phyloP scores from a whole-genome alignment of 2,888 invertebrate species.

The Yponomeuta evonymella region DNA sequence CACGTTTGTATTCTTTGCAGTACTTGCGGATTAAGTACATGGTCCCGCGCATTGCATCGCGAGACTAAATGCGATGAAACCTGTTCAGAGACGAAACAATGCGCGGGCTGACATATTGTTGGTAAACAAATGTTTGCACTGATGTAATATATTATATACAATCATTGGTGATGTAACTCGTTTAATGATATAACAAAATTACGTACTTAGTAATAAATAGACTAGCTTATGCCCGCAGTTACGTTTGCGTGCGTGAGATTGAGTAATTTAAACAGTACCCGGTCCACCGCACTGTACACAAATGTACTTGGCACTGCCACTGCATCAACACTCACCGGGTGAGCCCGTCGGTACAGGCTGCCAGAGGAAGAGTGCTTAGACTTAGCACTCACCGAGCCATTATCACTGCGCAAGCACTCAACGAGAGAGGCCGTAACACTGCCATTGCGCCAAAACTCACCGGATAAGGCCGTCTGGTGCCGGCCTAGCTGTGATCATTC shows the following conservation, averaged over 20 bases:
- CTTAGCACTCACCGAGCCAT: no score
- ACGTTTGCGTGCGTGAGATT: no score
- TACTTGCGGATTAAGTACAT: background rate
- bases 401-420: no score
- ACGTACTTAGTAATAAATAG: no score
- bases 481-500: no score
- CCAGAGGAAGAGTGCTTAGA: constrained; percentile 54
- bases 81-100: background rate
- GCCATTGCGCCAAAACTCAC: no score
- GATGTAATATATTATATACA: background rate
- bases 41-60: background rate
- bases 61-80: background rate
- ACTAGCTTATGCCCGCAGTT: no score
- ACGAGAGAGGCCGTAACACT: no score
- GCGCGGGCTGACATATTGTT: background rate
- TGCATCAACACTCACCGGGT: constrained; percentile 39
- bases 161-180: background rate
- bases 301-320: background rate
- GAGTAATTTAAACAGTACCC: background rate
- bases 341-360: constrained; percentile 53
- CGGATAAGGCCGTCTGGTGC: background rate
- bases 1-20: background rate
- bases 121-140: background rate
- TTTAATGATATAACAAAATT: background rate
- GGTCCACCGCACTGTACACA: background rate